Evolutionary conservation across 2,888 invertebrate genomes (phyloP).

Genomic region (Drosophila putrida): DNA sequence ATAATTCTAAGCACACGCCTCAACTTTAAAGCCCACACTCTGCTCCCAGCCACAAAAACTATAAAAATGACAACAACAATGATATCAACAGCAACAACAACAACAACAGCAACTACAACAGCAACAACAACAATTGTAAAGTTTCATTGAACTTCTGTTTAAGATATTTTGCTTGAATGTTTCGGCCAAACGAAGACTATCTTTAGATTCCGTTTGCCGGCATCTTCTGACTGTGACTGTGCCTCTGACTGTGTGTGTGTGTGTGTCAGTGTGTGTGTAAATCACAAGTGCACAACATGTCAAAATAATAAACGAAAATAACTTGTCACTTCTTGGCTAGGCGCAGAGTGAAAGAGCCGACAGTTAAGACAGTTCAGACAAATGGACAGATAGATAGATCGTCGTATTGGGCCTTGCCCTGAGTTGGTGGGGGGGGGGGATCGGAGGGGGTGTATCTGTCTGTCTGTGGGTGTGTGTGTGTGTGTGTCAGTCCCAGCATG

Average conservation of each 20-base stretch:
- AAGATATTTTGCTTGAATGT: conserved; percentile 60
- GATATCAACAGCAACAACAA: conserved; percentile 1
- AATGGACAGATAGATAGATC: conserved; percentile 31
- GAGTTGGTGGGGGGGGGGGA: not conserved
- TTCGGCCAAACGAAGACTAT: conserved; percentile 63
- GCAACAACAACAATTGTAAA: conserved; percentile 44
- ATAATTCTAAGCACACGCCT: conserved; percentile 46
- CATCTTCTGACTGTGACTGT: conserved; percentile 27
- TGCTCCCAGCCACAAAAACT: no score
- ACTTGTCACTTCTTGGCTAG: conserved; percentile 65
- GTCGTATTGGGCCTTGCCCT: conserved; percentile 13
- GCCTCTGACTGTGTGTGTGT: conserved; percentile 1
- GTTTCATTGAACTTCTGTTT: conserved; percentile 69
- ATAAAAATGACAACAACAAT: not conserved
- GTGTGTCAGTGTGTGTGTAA: conserved; percentile 36
- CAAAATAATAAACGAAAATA: conserved; percentile 70
- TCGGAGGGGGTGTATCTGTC: not conserved
- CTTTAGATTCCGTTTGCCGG: conserved; percentile 60
- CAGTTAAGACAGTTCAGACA: conserved; percentile 50
- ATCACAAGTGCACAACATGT: conserved; percentile 71
- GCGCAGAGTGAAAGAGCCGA: conserved; percentile 58
- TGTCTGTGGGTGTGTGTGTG: not conserved
- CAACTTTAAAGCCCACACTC: conserved; percentile 21
- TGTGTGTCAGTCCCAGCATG: conserved; percentile 40
- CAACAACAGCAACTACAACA: conserved; percentile 2